phyloP scores from a whole-genome alignment of 1,140 invertebrate species.

The Orchestia grillus region DNA sequence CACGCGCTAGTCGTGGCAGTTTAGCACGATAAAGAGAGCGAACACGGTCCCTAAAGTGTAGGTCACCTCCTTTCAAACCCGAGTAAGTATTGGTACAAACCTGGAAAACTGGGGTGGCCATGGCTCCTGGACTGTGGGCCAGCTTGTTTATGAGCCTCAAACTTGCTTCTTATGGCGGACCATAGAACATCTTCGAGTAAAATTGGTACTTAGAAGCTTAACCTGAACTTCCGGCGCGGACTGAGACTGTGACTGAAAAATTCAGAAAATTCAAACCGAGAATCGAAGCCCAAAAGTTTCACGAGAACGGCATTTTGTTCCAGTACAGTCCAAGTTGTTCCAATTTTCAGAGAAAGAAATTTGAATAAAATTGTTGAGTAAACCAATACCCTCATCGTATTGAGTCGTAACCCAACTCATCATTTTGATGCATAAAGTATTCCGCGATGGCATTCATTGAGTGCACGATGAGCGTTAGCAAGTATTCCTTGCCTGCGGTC shows the following conservation, averaged over 20 bases:
- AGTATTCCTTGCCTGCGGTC: neutral
- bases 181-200: neutral
- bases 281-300: neutral
- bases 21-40: neutral
- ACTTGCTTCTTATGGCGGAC: neutral
- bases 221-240: neutral
- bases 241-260: no score
- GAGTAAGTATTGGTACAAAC: neutral
- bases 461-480: neutral
- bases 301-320: neutral
- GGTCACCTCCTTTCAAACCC: neutral
- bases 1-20: neutral
- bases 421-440: no score
- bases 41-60: neutral
- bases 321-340: neutral
- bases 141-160: neutral
- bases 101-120: neutral
- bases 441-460: neutral
- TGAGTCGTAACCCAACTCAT: neutral
- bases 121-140: neutral
- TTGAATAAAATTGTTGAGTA: neutral
- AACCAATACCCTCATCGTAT: no score
- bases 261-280: neutral
- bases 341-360: neutral
- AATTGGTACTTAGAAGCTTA: neutral